Percentiles rank a stretch among this genome's conserved stretches.
These are phyloP conservation scores for Peromyscus nudipes DNA, from an alignment of 2,797 vertebrate species.

Conservation along the genomic window DNA sequence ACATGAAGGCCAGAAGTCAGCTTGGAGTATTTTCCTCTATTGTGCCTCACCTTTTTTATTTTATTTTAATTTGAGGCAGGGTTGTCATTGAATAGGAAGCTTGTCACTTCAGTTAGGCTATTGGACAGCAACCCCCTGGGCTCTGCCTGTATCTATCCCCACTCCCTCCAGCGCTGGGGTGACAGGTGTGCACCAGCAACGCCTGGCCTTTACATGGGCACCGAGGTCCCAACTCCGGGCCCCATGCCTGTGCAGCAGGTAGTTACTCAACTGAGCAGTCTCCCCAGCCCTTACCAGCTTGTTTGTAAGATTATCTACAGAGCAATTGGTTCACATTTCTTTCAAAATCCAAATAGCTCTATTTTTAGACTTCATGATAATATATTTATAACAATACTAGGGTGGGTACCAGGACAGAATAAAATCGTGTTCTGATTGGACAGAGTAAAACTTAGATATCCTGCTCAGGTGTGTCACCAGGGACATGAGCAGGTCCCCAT, in stretches of 20 bases:
- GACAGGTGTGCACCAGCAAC: background rate
- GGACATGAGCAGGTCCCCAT: fast-evolving
- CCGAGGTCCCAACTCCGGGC: background rate
- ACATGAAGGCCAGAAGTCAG: background rate
- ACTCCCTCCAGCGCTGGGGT: background rate
- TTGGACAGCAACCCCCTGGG: background rate
- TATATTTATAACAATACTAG: background rate
- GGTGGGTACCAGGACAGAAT: background rate
- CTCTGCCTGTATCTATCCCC: background rate
- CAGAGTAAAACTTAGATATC: background rate
- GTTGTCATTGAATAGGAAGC: background rate
- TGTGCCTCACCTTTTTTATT: background rate
- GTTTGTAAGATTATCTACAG: background rate
- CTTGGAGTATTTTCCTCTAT: background rate
- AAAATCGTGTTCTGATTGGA: background rate
- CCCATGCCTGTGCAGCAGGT: background rate
- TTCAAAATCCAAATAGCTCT: background rate
- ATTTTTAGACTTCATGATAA: background rate
- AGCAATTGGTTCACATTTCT: background rate
- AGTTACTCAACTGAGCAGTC: background rate
- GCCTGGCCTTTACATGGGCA: background rate
- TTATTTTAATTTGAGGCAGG: no score
- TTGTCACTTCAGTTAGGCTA: background rate
- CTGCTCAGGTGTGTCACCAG: background rate
- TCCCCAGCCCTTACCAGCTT: background rate